A percentile compares a stretch with the other conserved stretches of the same genome.
Conservation (phyloP, 2,113 vertebrate genomes). For the Anoplopoma fimbria region DNA sequence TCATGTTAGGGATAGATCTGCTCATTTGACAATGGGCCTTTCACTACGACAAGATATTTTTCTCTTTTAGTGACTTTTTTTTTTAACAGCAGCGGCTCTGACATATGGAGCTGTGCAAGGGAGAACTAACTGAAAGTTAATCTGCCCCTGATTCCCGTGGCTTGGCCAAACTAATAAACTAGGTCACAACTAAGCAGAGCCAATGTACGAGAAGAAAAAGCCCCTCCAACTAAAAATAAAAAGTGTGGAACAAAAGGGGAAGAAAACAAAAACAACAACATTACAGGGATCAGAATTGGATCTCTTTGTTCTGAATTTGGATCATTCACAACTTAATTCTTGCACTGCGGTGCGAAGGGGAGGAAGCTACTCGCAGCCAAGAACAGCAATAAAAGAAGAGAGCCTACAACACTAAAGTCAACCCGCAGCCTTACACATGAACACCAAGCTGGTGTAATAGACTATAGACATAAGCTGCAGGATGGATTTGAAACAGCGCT, state of each 20-base stretch:
- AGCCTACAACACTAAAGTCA: conserved; percentile 72
- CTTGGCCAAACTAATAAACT: conserved; percentile 77
- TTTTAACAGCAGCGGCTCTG: conserved; percentile 44
- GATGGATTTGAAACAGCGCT: conserved; percentile 80
- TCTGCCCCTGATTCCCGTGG: conserved; percentile 73
- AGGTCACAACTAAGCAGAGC: conserved; percentile 79
- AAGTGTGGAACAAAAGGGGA: conserved; percentile 50
- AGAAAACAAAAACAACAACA: conserved; percentile 49
- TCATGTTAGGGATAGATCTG: conserved; percentile 14
- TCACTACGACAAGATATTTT: conserved; percentile 43
- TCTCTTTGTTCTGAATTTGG: conserved; percentile 72
- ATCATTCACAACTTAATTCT: conserved; percentile 64
- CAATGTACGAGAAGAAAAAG: conserved; percentile 69
- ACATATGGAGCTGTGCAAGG: conserved; percentile 68
- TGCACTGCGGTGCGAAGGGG: conserved; percentile 46
- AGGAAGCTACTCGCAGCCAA: conserved; percentile 68
- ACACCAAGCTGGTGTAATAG: conserved; percentile 75
- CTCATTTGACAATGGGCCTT: conserved; percentile 1
- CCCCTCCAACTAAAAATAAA: conserved; percentile 71
- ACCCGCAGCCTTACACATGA: conserved; percentile 59
- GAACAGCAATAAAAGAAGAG: conserved; percentile 70
- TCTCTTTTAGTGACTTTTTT: conserved; percentile 49
- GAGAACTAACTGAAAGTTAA: conserved; percentile 74
- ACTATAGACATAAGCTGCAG: conserved; percentile 79
- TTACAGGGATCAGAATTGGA: conserved; percentile 69